These are phyloP conservation scores for Pocillopora grandis DNA, from an alignment of 92 coral and sea anemone genomes.

Conservation along the genomic window DNA sequence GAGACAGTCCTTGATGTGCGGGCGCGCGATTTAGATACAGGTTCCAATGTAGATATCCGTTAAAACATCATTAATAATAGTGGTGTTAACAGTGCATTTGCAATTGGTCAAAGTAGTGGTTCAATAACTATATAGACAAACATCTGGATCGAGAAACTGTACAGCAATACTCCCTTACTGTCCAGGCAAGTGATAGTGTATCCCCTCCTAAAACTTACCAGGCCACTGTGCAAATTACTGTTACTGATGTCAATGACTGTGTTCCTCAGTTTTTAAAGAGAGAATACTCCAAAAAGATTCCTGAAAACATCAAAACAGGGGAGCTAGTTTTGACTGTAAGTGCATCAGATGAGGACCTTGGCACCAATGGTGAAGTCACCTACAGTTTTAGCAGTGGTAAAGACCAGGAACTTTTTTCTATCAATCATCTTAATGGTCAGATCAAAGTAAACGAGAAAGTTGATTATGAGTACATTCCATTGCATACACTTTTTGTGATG, in stretches of 20 bases:
- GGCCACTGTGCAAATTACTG: no score
- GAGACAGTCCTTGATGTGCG: no score
- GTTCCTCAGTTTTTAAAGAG: no score
- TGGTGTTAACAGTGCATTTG: slow-evolving; percentile 68
- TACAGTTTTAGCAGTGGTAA: slow-evolving; percentile 84
- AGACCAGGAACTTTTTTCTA: slow-evolving; percentile 75
- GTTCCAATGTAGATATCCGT: slow-evolving; percentile 63
- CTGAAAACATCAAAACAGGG: no score
- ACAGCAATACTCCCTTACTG: no score
- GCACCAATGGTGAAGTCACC: slow-evolving; percentile 62
- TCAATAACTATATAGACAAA: slow-evolving; percentile 63
- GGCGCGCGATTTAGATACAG: slow-evolving; percentile 78
- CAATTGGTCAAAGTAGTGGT: slow-evolving; percentile 64
- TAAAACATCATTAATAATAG: slow-evolving; percentile 71
- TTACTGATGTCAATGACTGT: no score
- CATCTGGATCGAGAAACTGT: slow-evolving; percentile 83
- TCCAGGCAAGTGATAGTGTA: no score
- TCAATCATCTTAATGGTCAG: slow-evolving; percentile 75
- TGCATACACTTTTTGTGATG: slow-evolving; percentile 57
- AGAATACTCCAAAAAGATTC: no score
- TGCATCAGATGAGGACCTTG: no score
- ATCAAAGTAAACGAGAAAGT: slow-evolving; percentile 50
- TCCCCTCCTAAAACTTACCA: no score
- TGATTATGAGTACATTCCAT: neutral
- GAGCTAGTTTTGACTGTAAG: no score